These are phyloP conservation scores for Melieria omissa DNA, from an alignment of 2,888 invertebrate genomes.

Conservation along the genomic window DNA sequence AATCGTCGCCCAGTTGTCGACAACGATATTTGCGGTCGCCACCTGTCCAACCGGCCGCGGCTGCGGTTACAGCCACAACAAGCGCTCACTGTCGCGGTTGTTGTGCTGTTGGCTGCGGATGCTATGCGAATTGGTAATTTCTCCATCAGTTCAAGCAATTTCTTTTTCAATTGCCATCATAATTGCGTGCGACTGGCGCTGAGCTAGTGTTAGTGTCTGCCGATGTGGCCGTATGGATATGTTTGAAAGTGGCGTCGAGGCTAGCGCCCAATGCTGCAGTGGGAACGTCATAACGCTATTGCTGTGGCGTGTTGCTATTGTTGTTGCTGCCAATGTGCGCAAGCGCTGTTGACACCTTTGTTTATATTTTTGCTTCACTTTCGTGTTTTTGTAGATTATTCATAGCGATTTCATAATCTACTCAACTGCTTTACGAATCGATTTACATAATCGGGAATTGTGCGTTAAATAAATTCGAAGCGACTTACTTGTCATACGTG, in stretches of 20 bases:
- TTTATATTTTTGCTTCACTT: too few species aligned
- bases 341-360: too few species aligned
- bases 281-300: too few species aligned
- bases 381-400: too few species aligned
- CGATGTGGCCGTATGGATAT: too few species aligned
- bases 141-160: constrained; percentile 34
- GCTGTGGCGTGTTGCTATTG: neutral
- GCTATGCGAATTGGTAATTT: constrained; percentile 52
- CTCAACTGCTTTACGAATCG: too few species aligned
- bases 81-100: constrained; percentile 16
- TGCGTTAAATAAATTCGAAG: too few species aligned
- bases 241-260: neutral
- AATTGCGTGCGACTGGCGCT: neutral
- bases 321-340: neutral
- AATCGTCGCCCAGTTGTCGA: constrained; percentile 38
- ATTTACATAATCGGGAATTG: too few species aligned
- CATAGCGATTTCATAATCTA: too few species aligned
- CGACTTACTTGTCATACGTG: too few species aligned
- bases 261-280: too few species aligned
- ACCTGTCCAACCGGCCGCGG: constrained; percentile 35
- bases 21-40: neutral
- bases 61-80: constrained; percentile 8
- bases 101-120: constrained; percentile 50
- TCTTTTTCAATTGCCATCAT: constrained; percentile 11
- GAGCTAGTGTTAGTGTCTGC: neutral